phyloP scores from a whole-genome alignment of 2,888 invertebrate genomes.

The Balanococcus diminutus region DNA sequence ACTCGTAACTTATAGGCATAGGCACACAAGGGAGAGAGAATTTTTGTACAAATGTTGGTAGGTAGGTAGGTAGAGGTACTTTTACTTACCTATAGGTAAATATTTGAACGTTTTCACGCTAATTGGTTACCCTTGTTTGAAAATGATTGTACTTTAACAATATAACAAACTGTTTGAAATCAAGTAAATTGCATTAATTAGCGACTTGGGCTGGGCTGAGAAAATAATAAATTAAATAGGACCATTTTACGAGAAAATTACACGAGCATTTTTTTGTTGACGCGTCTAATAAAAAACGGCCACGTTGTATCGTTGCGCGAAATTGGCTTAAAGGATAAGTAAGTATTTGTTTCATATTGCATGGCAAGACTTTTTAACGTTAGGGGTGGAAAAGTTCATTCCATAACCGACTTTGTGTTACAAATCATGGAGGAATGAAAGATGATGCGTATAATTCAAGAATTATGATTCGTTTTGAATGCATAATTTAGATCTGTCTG shows the following conservation, averaged over 20 bases:
- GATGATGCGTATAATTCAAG: too few species aligned
- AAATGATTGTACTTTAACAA: neutral
- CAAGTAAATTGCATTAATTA: neutral
- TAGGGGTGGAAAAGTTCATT: neutral
- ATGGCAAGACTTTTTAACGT: neutral
- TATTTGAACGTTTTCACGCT: neutral
- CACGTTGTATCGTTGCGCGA: neutral
- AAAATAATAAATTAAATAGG: neutral
- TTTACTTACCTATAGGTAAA: too few species aligned
- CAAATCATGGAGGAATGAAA: too few species aligned
- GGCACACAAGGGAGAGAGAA: neutral
- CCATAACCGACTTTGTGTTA: neutral
- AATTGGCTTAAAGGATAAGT: neutral
- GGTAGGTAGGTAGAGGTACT: too few species aligned
- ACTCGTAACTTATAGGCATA: neutral
- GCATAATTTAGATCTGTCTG: too few species aligned
- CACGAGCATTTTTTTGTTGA: neutral
- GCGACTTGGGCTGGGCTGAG: neutral
- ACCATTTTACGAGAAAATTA: neutral
- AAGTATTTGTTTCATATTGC: neutral
- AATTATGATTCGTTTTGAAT: too few species aligned
- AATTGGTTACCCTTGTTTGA: conserved; percentile 5
- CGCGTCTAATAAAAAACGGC: neutral
- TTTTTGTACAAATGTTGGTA: neutral
- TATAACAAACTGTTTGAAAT: neutral